Evolutionary conservation across 2,888 invertebrate genomes (phyloP).

Genomic region (Mactromeris polynyma): DNA sequence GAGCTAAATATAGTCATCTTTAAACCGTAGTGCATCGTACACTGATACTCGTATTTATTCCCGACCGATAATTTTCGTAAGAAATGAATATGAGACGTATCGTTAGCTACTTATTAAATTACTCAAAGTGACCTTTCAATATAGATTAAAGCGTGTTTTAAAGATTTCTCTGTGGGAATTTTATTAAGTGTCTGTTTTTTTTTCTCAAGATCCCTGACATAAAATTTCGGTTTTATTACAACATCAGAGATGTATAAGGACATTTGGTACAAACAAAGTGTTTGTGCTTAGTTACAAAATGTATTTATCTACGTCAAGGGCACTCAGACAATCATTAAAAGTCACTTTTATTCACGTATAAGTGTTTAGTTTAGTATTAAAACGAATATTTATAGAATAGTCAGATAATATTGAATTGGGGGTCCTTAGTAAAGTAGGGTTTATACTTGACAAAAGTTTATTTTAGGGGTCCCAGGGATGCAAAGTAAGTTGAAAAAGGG

Average conservation of each 20-base stretch:
- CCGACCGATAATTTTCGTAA: too few relatives aligned
- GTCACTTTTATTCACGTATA: not conserved
- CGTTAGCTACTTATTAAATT: too few relatives aligned
- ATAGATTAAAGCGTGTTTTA: too few relatives aligned
- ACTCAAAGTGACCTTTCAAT: too few relatives aligned
- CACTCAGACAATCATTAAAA: not conserved
- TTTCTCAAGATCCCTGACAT: not conserved
- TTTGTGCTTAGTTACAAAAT: not conserved
- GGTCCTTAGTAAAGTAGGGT: too few relatives aligned
- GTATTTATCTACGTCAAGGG: not conserved
- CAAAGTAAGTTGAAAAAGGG: too few relatives aligned
- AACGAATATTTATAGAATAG: not conserved
- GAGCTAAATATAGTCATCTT: too few relatives aligned
- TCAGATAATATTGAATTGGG: slow-evolving; percentile 2
- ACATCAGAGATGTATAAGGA: not conserved
- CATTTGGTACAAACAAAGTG: not conserved
- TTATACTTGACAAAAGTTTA: too few relatives aligned
- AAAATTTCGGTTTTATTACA: not conserved
- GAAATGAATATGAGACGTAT: too few relatives aligned
- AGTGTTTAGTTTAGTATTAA: not conserved
- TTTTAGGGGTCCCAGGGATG: too few relatives aligned
- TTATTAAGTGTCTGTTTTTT: not conserved
- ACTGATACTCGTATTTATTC: too few relatives aligned
- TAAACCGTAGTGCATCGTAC: too few relatives aligned
- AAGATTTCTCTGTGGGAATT: not conserved